phyloP scores from a whole-genome alignment of 2,888 invertebrate genomes.

The Bursaphelenchus okinawaensis region DNA sequence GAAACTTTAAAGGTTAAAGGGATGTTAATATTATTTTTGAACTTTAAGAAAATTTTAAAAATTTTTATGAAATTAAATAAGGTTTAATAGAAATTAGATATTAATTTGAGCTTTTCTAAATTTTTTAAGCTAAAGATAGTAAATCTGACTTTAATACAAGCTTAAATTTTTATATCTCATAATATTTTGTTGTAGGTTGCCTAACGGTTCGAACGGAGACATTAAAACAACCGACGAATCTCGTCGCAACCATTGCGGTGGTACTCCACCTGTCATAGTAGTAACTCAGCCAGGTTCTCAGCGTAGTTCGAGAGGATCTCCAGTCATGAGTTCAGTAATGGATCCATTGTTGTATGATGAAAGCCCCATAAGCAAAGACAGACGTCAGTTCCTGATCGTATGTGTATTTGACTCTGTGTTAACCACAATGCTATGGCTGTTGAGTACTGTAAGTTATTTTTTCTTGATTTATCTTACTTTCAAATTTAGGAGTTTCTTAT shows the following conservation, averaged over 20 bases:
- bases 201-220: not conserved
- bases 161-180: too few species aligned
- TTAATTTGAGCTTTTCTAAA: too few species aligned
- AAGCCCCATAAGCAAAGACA: conserved; percentile 31
- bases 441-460: conserved; percentile 35
- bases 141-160: too few species aligned
- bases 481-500: not conserved
- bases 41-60: too few species aligned
- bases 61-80: too few species aligned
- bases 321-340: conserved; percentile 2
- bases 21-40: too few species aligned
- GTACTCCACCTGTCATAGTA: not conserved
- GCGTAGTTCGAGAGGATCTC: not conserved
- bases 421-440: conserved; percentile 43
- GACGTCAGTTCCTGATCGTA: conserved; percentile 42
- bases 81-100: too few species aligned
- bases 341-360: conserved; percentile 29
- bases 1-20: not conserved
- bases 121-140: too few species aligned
- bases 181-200: not conserved
- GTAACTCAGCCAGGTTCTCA: not conserved
- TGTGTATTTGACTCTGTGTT: conserved; percentile 43
- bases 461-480: not conserved
- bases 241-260: not conserved
- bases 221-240: not conserved